Evolutionary conservation across 30 jellyfish, hydroid and myxozoan species (phyloP).

Genomic region (Aurelia aurita complex sp. Pacific): DNA sequence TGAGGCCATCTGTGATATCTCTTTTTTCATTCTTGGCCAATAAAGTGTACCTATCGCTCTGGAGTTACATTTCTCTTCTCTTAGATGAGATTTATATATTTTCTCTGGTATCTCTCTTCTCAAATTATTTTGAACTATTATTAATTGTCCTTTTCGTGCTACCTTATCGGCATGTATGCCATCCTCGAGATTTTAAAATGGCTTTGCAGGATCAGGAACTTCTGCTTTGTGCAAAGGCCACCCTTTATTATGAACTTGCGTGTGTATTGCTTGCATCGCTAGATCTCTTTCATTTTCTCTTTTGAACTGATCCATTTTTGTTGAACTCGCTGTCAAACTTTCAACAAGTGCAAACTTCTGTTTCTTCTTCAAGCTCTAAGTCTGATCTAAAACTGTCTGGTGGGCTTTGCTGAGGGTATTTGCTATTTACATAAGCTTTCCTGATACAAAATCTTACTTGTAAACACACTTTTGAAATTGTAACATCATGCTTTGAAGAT

Average conservation of each 20-base stretch:
- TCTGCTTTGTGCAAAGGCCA: constrained; percentile 5
- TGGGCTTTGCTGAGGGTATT: too few species aligned
- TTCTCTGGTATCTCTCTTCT: too few species aligned
- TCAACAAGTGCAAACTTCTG: not conserved
- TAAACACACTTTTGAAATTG: too few species aligned
- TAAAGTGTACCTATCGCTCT: constrained; percentile 52
- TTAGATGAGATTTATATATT: not conserved
- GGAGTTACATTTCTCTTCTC: constrained; percentile 27
- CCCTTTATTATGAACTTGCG: constrained; percentile 17
- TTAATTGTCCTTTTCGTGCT: not conserved
- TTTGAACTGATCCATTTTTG: not conserved
- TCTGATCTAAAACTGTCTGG: not conserved
- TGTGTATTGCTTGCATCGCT: constrained; percentile 36
- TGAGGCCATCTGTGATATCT: constrained; percentile 9
- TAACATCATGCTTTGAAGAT: too few species aligned
- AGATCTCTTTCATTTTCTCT: constrained; percentile 38
- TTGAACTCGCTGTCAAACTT: constrained; percentile 37
- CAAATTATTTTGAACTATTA: too few species aligned
- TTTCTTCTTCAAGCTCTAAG: constrained; percentile 21
- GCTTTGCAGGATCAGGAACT: constrained; percentile 32
- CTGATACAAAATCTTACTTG: too few species aligned
- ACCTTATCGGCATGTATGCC: constrained; percentile 15
- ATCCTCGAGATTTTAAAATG: constrained; percentile 24
- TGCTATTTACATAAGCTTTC: too few species aligned
- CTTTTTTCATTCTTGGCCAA: constrained; percentile 30